Percentiles rank a stretch among this genome's conserved stretches.
Conservation (phyloP, 92 coral and sea anemone species). For the Ricordea florida region DNA sequence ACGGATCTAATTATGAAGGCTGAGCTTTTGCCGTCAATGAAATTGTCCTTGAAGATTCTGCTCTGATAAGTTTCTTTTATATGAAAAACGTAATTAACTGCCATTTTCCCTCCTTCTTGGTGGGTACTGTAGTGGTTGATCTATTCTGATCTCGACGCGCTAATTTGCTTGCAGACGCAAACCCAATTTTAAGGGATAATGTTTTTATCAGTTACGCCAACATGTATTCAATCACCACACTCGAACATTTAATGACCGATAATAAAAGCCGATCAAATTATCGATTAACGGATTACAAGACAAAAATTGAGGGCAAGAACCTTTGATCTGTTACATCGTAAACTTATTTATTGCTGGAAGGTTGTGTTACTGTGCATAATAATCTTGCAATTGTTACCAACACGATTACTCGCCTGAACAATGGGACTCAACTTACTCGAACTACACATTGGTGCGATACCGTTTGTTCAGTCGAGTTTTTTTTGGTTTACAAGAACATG, state of each 20-base stretch:
- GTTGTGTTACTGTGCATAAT: too few species aligned
- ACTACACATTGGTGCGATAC: too few species aligned
- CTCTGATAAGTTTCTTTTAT: background rate
- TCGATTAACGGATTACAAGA: conserved; percentile 4
- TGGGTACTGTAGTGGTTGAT: background rate
- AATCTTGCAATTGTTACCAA: too few species aligned
- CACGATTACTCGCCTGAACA: too few species aligned
- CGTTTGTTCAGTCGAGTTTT: too few species aligned
- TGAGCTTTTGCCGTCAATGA: conserved; percentile 23
- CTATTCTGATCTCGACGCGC: background rate
- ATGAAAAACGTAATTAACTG: background rate
- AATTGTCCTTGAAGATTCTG: background rate
- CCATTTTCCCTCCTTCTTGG: background rate
- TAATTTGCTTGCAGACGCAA: conserved; percentile 30
- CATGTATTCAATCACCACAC: background rate
- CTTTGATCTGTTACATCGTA: too few species aligned
- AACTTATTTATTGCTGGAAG: too few species aligned
- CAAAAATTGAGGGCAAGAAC: background rate
- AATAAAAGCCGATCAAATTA: conserved; percentile 2
- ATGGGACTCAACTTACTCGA: too few species aligned
- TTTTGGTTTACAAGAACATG: too few species aligned
- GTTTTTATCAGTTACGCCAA: background rate
- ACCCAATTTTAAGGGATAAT: background rate
- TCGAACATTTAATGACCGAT: background rate
- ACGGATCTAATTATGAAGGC: background rate